Conservation (phyloP, 2,888 invertebrate species). For the Lathronympha strigana region DNA sequence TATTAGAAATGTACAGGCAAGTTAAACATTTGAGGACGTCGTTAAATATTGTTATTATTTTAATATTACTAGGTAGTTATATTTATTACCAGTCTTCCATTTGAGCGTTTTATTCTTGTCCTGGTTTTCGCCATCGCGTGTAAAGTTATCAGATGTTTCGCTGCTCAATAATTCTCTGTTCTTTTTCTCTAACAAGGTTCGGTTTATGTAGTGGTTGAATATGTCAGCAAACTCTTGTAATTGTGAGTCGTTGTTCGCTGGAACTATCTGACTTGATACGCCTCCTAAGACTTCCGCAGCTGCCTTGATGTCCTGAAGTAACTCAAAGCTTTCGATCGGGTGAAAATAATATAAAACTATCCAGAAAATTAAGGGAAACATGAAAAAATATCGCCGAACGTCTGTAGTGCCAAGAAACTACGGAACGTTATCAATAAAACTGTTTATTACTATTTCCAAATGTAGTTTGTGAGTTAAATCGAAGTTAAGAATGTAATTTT, state of each 20-base stretch:
- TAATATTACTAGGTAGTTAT: neutral
- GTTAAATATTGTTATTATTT: neutral
- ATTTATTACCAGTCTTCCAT: conserved; percentile 17
- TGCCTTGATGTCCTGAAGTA: neutral
- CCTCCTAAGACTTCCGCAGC: conserved; percentile 26
- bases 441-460: conserved; percentile 40
- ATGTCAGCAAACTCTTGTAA: conserved; percentile 55
- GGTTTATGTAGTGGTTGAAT: conserved; percentile 60
- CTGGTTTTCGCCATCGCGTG: neutral
- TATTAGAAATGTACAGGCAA: too few species aligned
- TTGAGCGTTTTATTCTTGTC: neutral
- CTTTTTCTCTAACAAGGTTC: conserved; percentile 57
- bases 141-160: neutral
- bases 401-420: conserved; percentile 8
- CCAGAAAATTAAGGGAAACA: conserved; percentile 19
- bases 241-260: conserved; percentile 6
- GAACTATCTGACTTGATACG: conserved; percentile 59
- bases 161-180: conserved; percentile 56
- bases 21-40: conserved; percentile 43
- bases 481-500: conserved; percentile 19
- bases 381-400: conserved; percentile 10
- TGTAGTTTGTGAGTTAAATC: neutral
- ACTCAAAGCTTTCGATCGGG: neutral
- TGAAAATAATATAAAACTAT: conserved; percentile 1
- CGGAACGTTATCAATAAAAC: conserved; percentile 45